Evolutionary conservation across 2,113 vertebrate species (phyloP).

Genomic region (Cynopterus brachyotis): DNA sequence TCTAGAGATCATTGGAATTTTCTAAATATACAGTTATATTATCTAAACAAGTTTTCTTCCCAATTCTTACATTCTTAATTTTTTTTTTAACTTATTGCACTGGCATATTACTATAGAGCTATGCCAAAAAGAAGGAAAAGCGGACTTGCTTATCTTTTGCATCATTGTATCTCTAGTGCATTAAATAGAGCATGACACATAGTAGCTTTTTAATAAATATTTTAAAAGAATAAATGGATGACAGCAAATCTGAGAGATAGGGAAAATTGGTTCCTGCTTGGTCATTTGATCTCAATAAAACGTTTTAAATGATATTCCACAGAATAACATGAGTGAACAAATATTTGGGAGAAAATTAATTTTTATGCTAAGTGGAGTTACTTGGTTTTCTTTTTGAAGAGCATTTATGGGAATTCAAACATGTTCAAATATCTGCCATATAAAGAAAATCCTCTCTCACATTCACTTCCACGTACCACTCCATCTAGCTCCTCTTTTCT

Average conservation of each 20-base stretch:
- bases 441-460: neutral
- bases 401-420: neutral
- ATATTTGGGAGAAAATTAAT: slow-evolving; percentile 5
- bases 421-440: neutral
- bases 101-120: neutral
- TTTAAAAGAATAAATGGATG: slow-evolving; percentile 31
- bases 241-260: neutral
- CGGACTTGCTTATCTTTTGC: neutral
- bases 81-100: neutral
- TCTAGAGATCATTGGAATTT: neutral
- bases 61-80: neutral
- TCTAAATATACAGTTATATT: neutral
- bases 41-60: neutral
- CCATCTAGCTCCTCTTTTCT: neutral
- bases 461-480: neutral
- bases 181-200: neutral
- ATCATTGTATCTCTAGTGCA: neutral
- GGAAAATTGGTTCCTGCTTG: neutral
- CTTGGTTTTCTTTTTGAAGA: neutral
- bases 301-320: neutral
- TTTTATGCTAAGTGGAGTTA: neutral
- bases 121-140: neutral
- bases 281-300: neutral
- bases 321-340: neutral
- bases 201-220: neutral